Base-by-base conservation (phyloP, 2,113 vertebrate genomes). In the Sander lucioperca region DNA sequence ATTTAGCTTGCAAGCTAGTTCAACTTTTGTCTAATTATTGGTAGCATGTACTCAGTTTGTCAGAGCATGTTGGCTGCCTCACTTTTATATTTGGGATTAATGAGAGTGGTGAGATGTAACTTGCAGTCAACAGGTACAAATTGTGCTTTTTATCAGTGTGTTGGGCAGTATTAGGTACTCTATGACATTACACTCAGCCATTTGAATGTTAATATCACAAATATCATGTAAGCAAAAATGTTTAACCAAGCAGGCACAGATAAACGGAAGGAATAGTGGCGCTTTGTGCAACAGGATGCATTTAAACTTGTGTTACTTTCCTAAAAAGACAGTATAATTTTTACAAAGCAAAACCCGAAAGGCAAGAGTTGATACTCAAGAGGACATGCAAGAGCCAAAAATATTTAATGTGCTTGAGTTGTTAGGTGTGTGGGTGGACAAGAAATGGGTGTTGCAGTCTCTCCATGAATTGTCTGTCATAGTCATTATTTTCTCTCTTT, bases 381-480 rank as follows among this genome's bases (percentile, higher is more conserved):
- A 77, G 48, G 33, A 15, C 16, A 45, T 69, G 64, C 19, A 30
- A 51, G n/a, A 57, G 56, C 61, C 75, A 7, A 51, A 13, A n/a
- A 11, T 68, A 5, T 19, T 39, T 27, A 33, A 43, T 63, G 56
- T 59, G 54, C 51, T 36, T 74, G 53, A 80, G 57, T 82, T 77
- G 73, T 21, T 47, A 74, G 63, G 69, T 82, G 79, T 75, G 84
- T 90, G 63, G 86, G 90, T 76, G 85, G 89, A 91, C 56, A 69
- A 82, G 74, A 86, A 88, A 90, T 83, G 82, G 84, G 77, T 88
- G 87, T 76, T 53, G 86, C 88, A 74, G 77, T 89, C 54, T 79
- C 68, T 77, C 51, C 43, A 6, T 39, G 82, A 74, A 64, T 77
- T 87, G 74, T 85, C 86, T 89, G 79, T 85, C 79, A 64, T 62